A percentile compares a stretch with the other conserved stretches of the same genome.
phyloP scores from a whole-genome alignment of 2,113 vertebrate species.

The Rutilus rutilus region DNA sequence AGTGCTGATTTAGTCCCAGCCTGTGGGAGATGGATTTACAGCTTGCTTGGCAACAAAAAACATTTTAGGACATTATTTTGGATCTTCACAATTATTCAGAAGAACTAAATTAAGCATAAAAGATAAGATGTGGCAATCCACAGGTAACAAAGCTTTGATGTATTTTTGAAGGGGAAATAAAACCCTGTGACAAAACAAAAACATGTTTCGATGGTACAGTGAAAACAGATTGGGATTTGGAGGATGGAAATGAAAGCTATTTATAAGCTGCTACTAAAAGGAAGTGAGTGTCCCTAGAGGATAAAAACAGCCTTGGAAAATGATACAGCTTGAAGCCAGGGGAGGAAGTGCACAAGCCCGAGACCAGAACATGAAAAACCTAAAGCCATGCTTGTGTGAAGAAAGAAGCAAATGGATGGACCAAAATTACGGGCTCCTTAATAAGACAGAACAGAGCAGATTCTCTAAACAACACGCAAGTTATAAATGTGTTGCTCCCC shows the following conservation, averaged over 20 bases:
- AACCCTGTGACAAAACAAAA: conserved; percentile 60
- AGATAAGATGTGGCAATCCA: neutral
- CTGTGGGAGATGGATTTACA: conserved; percentile 1
- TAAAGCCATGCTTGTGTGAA: conserved; percentile 54
- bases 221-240: conserved; percentile 70
- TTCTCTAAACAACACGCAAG: conserved; percentile 15
- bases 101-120: neutral
- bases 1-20: conserved; percentile 26
- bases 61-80: neutral
- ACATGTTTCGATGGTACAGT: conserved; percentile 71
- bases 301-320: conserved; percentile 78
- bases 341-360: conserved; percentile 72
- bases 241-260: conserved; percentile 74
- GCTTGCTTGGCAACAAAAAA: neutral
- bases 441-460: conserved; percentile 28
- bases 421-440: conserved; percentile 28
- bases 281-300: conserved; percentile 75
- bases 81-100: neutral
- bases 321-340: conserved; percentile 76
- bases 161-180: conserved; percentile 60
- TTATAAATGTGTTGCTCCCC: neutral
- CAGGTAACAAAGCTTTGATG: conserved; percentile 63
- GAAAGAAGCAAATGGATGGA: neutral
- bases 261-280: conserved; percentile 77
- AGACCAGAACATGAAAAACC: conserved; percentile 73